Percentiles rank a stretch among this genome's conserved stretches.
These are phyloP conservation scores for Apus apus DNA, from an alignment of 2,113 vertebrate genomes.

Conservation along the genomic window DNA sequence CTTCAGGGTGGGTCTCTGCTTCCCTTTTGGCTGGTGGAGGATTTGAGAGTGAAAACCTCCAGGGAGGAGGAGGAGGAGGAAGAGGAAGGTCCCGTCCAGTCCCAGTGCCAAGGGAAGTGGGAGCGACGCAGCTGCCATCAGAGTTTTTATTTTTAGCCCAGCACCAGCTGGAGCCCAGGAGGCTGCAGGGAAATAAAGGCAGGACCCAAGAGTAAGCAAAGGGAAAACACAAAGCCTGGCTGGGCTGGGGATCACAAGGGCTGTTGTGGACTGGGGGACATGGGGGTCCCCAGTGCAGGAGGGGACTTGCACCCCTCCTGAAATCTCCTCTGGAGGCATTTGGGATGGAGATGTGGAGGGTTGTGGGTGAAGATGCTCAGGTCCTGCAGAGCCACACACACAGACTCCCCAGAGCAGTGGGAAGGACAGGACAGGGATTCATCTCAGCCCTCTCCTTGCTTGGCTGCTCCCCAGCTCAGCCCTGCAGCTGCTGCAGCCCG, in stretches of 20 bases:
- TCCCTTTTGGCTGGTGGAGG: background rate
- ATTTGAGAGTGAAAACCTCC: background rate
- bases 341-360: too few species aligned
- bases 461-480: too few species aligned
- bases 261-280: rapidly evolving
- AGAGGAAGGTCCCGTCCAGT: background rate
- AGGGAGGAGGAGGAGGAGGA: background rate
- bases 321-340: too few species aligned
- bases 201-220: background rate
- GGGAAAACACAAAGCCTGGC: background rate
- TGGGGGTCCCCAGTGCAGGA: background rate
- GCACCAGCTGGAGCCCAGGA: background rate
- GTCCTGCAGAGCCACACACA: too few species aligned
- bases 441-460: background rate
- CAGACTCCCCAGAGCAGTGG: too few species aligned
- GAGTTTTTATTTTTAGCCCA: conserved; percentile 40
- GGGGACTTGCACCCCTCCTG: too few species aligned
- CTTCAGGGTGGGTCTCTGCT: background rate
- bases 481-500: background rate
- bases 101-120: background rate
- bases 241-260: background rate
- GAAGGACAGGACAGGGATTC: background rate
- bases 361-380: too few species aligned
- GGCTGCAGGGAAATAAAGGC: background rate
- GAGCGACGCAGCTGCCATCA: background rate